phyloP scores from a whole-genome alignment of 1,140 invertebrate genomes.

The Calliphora vicina region DNA sequence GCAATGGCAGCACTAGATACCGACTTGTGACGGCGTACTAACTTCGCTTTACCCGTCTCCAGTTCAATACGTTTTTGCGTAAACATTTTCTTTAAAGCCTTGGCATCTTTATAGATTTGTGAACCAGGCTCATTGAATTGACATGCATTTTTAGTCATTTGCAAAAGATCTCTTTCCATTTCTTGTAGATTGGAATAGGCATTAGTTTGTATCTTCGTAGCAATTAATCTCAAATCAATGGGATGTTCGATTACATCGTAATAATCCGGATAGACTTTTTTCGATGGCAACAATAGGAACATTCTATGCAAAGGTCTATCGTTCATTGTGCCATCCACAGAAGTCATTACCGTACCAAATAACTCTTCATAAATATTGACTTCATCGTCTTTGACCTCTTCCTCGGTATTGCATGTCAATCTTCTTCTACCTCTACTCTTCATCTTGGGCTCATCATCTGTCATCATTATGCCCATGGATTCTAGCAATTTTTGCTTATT shows the following conservation, averaged over 20 bases:
- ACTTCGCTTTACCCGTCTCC: slow-evolving; percentile 61
- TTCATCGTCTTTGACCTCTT: slow-evolving; percentile 72
- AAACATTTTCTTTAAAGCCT: slow-evolving; percentile 81
- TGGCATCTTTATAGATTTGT: slow-evolving; percentile 95
- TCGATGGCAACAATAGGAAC: slow-evolving; percentile 91
- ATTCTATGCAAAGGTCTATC: slow-evolving; percentile 81
- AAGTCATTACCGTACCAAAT: slow-evolving; percentile 82
- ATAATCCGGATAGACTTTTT: slow-evolving; percentile 94
- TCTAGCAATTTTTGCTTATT: slow-evolving; percentile 67
- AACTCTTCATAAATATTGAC: slow-evolving; percentile 79
- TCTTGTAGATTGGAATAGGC: slow-evolving; percentile 80
- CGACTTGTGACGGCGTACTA: slow-evolving; percentile 46
- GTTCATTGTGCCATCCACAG: slow-evolving; percentile 79
- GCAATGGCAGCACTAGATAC: slow-evolving; percentile 52
- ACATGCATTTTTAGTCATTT: slow-evolving; percentile 96
- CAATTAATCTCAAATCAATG: slow-evolving; percentile 94
- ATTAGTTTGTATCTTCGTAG: slow-evolving; percentile 86
- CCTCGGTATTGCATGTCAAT: slow-evolving; percentile 62
- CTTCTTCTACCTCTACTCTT: slow-evolving; percentile 55
- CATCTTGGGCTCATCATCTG: slow-evolving; percentile 53
- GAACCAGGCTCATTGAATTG: slow-evolving; percentile 96
- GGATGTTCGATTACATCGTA: slow-evolving; percentile 95
- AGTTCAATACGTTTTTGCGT: slow-evolving; percentile 65
- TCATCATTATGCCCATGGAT: slow-evolving; percentile 45
- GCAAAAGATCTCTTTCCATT: slow-evolving; percentile 88